Percentiles rank a stretch among this genome's conserved stretches.
Conservation (phyloP, 2,113 vertebrate genomes). For the Gila orcuttii region DNA sequence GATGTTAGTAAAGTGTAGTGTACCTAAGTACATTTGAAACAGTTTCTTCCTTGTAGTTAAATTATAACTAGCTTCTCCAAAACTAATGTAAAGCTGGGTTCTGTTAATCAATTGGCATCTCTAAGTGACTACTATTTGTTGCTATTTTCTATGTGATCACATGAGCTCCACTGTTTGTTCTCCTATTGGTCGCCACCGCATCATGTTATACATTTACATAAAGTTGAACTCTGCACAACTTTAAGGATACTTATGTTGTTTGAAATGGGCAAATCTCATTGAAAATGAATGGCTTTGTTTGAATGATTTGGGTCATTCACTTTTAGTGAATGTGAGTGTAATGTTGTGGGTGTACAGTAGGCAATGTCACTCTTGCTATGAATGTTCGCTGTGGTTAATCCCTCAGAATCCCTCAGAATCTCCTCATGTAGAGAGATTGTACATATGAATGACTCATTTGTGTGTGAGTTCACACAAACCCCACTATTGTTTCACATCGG, state of each 20-base stretch:
- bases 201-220: not conserved
- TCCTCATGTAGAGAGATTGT: not conserved
- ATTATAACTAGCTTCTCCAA: not conserved
- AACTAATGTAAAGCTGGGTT: not conserved
- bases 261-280: not conserved
- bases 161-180: not conserved
- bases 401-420: constrained; percentile 21
- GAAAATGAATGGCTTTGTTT: not conserved
- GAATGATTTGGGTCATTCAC: not conserved
- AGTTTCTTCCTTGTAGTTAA: not conserved
- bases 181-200: not conserved
- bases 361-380: constrained; percentile 7
- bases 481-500: not conserved
- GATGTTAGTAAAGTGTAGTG: not conserved
- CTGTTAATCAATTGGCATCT: not conserved
- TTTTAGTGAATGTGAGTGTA: not conserved
- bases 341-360: not conserved
- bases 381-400: constrained; percentile 12
- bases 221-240: not conserved
- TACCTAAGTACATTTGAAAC: not conserved
- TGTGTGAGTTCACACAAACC: constrained; percentile 14
- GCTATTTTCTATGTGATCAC: not conserved
- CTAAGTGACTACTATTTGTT: not conserved
- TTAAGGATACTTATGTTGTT: not conserved
- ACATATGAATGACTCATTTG: constrained; percentile 8